phyloP scores from a whole-genome alignment of 2,797 vertebrate genomes.

The Cichlasoma orientale region DNA sequence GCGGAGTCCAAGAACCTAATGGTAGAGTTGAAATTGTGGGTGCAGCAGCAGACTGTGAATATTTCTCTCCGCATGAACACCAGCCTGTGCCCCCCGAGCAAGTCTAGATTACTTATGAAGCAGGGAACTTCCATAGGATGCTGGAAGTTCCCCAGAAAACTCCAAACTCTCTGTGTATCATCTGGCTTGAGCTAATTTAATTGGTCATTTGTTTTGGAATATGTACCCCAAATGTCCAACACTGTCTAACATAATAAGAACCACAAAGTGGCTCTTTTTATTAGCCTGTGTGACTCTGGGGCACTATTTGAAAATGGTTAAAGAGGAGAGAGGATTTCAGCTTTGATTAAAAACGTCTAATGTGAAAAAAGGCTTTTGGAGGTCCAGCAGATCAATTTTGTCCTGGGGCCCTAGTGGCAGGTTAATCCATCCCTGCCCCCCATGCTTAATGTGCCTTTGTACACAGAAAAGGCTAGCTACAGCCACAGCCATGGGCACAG shows the following conservation, averaged over 20 bases:
- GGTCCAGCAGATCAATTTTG: slow-evolving; percentile 39
- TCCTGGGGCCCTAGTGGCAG: slow-evolving; percentile 9
- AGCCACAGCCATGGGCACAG: neutral
- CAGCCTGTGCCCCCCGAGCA: neutral
- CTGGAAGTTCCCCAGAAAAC: neutral
- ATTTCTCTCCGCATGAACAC: neutral
- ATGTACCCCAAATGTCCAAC: neutral
- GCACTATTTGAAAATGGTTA: neutral
- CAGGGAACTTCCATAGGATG: neutral
- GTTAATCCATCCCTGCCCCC: slow-evolving; percentile 45
- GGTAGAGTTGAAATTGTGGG: slow-evolving; percentile 32
- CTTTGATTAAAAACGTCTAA: slow-evolving; percentile 8
- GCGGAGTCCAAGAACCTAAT: slow-evolving; percentile 32
- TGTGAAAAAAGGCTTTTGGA: slow-evolving; percentile 6
- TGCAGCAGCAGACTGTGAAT: neutral
- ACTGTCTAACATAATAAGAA: slow-evolving; percentile 4
- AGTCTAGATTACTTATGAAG: neutral
- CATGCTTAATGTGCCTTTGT: slow-evolving; percentile 29
- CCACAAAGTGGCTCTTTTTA: neutral
- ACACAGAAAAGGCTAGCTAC: neutral
- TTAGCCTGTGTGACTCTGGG: neutral
- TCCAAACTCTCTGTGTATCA: neutral
- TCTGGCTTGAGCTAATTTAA: neutral
- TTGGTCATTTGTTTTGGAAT: slow-evolving; percentile 1
- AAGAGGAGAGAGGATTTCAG: neutral